Percentiles rank a stretch among this genome's conserved stretches.
Conservation (phyloP, 2,113 vertebrate species). For the Xenopus tropicalis region UCB_Xtro_10.0 CM004444.2:127607001-127607500, state of each 20-base stretch:
- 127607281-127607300: constrained; percentile 84
- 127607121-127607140: too few species aligned
- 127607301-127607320: constrained; percentile 82
- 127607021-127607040: too few species aligned
- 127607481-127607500: constrained; percentile 74
- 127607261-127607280: constrained; percentile 80
- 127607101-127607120: too few species aligned
- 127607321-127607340: constrained; percentile 78
- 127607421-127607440: constrained; percentile 80
- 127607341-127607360: constrained; percentile 80
- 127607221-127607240: constrained; percentile 84
- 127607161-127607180: constrained; percentile 9
- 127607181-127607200: constrained; percentile 67
- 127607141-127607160: background rate
- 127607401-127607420: constrained; percentile 84
- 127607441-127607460: constrained; percentile 81
- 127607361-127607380: constrained; percentile 76
- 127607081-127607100: too few species aligned
- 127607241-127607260: constrained; percentile 72
- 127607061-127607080: too few species aligned
- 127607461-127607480: constrained; percentile 83
- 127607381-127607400: constrained; percentile 78
- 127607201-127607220: constrained; percentile 78
- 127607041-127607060: too few species aligned
- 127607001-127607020: too few species aligned